Conservation (phyloP, 2,113 vertebrate genomes). For the Pteruthius melanotis region DNA sequence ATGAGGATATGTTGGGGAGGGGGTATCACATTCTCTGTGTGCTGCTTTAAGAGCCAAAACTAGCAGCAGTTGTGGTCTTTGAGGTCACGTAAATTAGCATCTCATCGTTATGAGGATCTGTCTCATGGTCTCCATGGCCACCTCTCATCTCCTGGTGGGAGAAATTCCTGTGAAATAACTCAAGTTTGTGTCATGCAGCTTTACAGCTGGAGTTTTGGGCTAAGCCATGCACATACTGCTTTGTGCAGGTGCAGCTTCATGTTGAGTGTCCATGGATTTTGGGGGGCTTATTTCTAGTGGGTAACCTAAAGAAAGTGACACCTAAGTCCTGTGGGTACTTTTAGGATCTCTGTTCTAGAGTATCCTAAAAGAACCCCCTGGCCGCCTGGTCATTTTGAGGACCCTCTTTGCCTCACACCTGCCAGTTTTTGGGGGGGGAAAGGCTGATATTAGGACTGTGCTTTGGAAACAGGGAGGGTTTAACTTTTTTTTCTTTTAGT, state of each 20-base stretch:
- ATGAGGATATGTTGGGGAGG: fast-evolving
- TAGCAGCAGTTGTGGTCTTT: background rate
- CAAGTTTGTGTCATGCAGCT: background rate
- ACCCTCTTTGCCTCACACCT: background rate
- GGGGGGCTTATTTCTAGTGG: background rate
- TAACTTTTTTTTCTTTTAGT: background rate
- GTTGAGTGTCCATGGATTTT: background rate
- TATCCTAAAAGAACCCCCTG: background rate
- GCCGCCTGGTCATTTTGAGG: background rate
- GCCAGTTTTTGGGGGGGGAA: fast-evolving
- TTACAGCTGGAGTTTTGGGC: background rate
- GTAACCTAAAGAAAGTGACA: background rate
- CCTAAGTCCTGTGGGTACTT: background rate
- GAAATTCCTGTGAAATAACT: background rate
- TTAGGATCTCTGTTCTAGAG: background rate
- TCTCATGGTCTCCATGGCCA: background rate
- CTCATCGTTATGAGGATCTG: background rate
- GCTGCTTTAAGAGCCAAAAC: background rate
- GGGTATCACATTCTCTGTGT: fast-evolving
- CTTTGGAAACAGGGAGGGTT: background rate
- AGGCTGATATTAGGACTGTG: background rate
- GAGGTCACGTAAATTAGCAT: background rate
- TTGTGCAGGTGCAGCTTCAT: background rate
- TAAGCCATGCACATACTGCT: background rate
- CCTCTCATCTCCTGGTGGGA: background rate